Base-by-base conservation (phyloP, 2,113 vertebrate genomes). In the Myocastor coypus region DNA sequence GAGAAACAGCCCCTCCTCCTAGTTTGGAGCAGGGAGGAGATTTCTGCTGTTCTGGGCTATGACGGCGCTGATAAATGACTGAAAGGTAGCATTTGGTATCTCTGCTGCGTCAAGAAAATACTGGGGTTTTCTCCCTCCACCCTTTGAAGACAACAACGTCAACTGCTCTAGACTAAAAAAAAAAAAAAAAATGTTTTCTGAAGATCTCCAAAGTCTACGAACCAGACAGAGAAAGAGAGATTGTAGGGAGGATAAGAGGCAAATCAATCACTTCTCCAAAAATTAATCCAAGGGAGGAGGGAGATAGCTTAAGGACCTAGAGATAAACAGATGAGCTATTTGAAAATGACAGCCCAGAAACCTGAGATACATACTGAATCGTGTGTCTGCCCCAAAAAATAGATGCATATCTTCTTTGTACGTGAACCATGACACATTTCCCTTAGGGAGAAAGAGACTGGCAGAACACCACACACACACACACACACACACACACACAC, bases 401-500 rank as follows among this genome's bases (percentile, higher is more conserved):
- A n/a, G n/a, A n/a, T 52, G 20, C 64, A 89, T 68, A 89, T 69
- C 68, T 94, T 96, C 95, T 92, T 95, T 97, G 81, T 95, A 94
- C 42, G 69, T 92, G 85, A 95, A 95, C 68, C 69, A 75, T 77
- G 83, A 95, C 64, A 95, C 57, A 87, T 73, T 94, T 95, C 55
- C 75, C 50, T 91, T 89, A 83, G 90, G 94, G 73, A 96, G 61
- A 73, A 73, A 69, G 32, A 95, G 32, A 94, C 59, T 84, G 89
- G 95, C 55, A 73, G 42, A 32, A 71, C n/a, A n/a, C 13, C 4
- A 24, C 64, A 85, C 87, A 71, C 52, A 34, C 52, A 88, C 87
- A 92, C 93, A 91, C 90, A 85, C 87, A 93, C 89, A 92, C 92
- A 96, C 96, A 94, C 92, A 94, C 93, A 94, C 85, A 71, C 87